Evolutionary conservation across 2,888 invertebrate genomes (phyloP).

Genomic region (Erebia palarica): DNA sequence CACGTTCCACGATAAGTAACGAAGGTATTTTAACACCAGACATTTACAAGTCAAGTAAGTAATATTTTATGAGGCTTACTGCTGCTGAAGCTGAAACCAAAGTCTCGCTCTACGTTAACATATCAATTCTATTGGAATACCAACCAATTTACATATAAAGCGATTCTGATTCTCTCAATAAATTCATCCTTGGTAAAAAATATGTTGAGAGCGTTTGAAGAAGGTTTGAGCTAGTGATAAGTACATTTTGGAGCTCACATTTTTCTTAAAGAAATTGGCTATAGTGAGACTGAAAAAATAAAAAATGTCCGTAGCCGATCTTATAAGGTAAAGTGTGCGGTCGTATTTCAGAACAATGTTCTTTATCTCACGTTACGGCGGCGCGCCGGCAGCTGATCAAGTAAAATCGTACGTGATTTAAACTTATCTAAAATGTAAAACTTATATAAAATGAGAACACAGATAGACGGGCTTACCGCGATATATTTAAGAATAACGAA

Average conservation of each 20-base stretch:
- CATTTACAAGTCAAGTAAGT: conserved; percentile 21
- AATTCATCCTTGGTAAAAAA: conserved; percentile 24
- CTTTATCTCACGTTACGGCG: no score
- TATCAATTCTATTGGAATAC: conserved; percentile 30
- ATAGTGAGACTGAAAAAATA: not conserved
- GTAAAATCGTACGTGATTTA: no score
- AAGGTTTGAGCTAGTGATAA: not conserved
- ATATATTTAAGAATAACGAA: no score
- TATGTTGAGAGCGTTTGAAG: conserved; percentile 14
- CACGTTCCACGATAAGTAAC: not conserved
- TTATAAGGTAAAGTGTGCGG: not conserved
- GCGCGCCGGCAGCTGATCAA: no score
- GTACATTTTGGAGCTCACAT: not conserved
- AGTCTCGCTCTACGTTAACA: conserved; percentile 22
- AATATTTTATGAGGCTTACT: conserved; percentile 16
- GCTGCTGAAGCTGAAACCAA: not conserved
- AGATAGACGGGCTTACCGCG: no score
- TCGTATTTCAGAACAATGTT: not conserved
- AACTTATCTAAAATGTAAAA: no score
- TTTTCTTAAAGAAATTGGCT: not conserved
- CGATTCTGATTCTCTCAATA: conserved; percentile 31
- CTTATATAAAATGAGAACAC: no score
- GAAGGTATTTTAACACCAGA: not conserved
- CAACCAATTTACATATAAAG: conserved; percentile 36
- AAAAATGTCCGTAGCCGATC: not conserved